Base-by-base conservation (phyloP, 35 echinoderm and acorn worm species). In the Chiridota heheva region DNA sequence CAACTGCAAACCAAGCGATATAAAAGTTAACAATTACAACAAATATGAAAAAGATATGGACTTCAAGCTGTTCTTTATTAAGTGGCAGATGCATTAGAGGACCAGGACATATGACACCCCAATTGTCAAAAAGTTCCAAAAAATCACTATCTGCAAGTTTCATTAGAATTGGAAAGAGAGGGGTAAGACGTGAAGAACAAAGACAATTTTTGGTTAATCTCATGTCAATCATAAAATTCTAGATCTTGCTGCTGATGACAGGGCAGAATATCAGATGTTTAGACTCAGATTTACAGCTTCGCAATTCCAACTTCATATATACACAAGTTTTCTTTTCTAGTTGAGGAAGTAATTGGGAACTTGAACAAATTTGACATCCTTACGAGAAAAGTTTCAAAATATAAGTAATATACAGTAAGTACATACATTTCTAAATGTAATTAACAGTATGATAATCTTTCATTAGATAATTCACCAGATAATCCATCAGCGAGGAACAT, bases 1-100 rank as follows among this genome's bases (percentile, higher is more conserved):
- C 79, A 56, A 97, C 94, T 97, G 88, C 3, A 84, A 78, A 63
- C 40, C 44, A 41, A 87, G 27, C 35, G 20, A 39, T 35, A 84
- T 44, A 28, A 70, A 46, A 1, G 20, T 27, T 39, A 58, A 36
- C 8, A 65, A 25, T 20, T 8, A 30, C 8, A 31, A 12, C 8
- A 65, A 16, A 16, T 15, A 10, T 16, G 61, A 16, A 13, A 10
- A 10, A 8, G 12, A 15, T 12, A 15, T 65, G 7, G 8, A 65
- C 8, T 27, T 18, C 61, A 18, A 8, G 8, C 8, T 65, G 16
- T 18, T 30, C 8, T 13, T 30, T 65, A 10, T 31, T 65, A 31
- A 65, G 28, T 13, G 8, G 12, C 61, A 18, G 7, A 16, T 65
- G 61, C 29, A 16, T 8, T 13, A 65, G 8, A 65, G 10, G 12